Evolutionary conservation across 1,140 invertebrate genomes (phyloP).

Genomic region (Campoletis sonorensis): DNA sequence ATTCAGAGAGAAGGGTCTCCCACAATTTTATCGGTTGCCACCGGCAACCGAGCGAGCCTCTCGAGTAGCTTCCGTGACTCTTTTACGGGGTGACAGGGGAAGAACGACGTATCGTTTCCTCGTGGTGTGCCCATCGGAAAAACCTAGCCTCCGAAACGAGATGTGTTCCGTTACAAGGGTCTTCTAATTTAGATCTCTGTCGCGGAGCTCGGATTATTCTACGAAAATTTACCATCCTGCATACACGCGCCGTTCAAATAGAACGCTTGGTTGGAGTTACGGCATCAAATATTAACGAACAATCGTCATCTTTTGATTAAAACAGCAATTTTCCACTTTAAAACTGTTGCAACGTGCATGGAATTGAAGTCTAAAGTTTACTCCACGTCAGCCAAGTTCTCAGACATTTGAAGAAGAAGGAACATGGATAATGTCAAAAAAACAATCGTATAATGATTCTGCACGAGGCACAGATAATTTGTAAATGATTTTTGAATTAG

Average conservation of each 20-base stretch:
- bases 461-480: too few relatives aligned
- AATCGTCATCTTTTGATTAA: too few relatives aligned
- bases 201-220: not conserved
- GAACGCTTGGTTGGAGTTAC: not conserved
- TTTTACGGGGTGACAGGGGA: conserved; percentile 43
- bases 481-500: too few relatives aligned
- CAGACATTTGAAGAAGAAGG: too few relatives aligned
- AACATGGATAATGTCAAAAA: too few relatives aligned
- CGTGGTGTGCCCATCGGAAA: conserved; percentile 31
- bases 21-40: conserved; percentile 59
- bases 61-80: conserved; percentile 59
- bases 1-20: conserved; percentile 40
- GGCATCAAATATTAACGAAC: not conserved
- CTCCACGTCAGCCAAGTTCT: too few relatives aligned
- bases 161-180: conserved; percentile 50
- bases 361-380: too few relatives aligned
- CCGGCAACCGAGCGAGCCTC: conserved; percentile 61
- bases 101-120: conserved; percentile 49
- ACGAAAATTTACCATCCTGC: not conserved
- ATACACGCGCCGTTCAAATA: not conserved
- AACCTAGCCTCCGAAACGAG: not conserved
- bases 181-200: conserved; percentile 51
- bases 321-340: too few relatives aligned
- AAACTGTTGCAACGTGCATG: too few relatives aligned
- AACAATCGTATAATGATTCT: too few relatives aligned